Evolutionary conservation across 1,140 invertebrate genomes (phyloP).

Genomic region (Drosophila equinoxialis): DNA sequence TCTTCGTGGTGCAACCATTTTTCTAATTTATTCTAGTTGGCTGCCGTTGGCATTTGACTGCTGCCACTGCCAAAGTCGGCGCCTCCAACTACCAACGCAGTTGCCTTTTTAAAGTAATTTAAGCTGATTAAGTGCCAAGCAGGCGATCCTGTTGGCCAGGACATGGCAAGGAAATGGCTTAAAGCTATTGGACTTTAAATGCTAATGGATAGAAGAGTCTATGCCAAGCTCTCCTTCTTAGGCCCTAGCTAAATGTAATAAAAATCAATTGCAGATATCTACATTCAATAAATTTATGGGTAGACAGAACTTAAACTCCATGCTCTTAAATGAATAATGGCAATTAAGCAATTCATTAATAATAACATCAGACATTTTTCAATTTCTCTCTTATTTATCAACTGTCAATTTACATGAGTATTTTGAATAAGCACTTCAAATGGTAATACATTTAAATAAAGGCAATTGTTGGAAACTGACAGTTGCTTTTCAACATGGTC

Average conservation of each 20-base stretch:
- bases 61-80: constrained; percentile 14
- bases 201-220: not conserved
- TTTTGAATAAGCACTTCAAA: not conserved
- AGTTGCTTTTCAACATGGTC: constrained; percentile 2
- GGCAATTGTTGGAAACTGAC: not conserved
- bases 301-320: not conserved
- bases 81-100: not conserved
- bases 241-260: not conserved
- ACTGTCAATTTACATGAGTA: not conserved
- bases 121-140: constrained; percentile 69
- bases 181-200: constrained; percentile 43
- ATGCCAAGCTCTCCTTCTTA: too few relatives aligned
- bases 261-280: not conserved
- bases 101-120: constrained; percentile 64
- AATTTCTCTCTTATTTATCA: not conserved
- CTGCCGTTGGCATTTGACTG: constrained; percentile 19
- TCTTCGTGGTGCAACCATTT: constrained; percentile 6
- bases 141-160: constrained; percentile 36
- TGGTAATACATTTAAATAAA: not conserved
- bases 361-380: not conserved
- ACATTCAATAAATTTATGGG: not conserved
- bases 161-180: constrained; percentile 41
- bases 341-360: constrained; percentile 1
- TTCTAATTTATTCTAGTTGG: constrained; percentile 58
- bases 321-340: not conserved